These are phyloP conservation scores for Silurus asotus DNA, from an alignment of 2,113 vertebrate species.

Conservation along the genomic window DNA sequence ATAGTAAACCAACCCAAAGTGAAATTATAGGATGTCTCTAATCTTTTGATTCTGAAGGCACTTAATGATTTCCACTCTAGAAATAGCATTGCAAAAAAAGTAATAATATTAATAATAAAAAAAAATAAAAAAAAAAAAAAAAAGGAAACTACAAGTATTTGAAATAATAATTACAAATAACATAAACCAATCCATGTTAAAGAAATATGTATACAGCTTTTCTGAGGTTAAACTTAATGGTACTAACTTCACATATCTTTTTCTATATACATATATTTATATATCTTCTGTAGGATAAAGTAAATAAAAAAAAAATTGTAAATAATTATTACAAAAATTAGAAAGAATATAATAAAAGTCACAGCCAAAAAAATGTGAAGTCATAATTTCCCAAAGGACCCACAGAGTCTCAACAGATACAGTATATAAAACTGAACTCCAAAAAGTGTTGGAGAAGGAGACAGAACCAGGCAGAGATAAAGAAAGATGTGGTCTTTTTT, in stretches of 20 bases:
- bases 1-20: not conserved
- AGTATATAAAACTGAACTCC: slow-evolving; percentile 32
- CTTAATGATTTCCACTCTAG: too few species aligned
- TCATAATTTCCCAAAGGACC: slow-evolving; percentile 15
- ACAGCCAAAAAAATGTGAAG: not conserved
- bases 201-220: not conserved
- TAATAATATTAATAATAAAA: too few species aligned
- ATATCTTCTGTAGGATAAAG: not conserved
- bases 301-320: not conserved
- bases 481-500: not conserved
- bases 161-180: not conserved
- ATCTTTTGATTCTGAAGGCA: too few species aligned
- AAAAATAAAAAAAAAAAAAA: too few species aligned
- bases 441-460: not conserved
- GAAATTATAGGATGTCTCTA: not conserved
- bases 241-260: too few species aligned
- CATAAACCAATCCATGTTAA: not conserved
- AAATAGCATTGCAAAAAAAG: too few species aligned
- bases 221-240: too few species aligned
- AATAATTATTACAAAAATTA: not conserved
- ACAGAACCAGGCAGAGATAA: not conserved
- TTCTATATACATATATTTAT: not conserved
- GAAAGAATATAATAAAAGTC: too few species aligned
- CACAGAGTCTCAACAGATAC: slow-evolving; percentile 14
- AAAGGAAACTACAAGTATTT: too few species aligned